Evolutionary conservation across 2,888 invertebrate species (phyloP), one percentile per base, ranked within the genome.

Genomic region (Tridacna crocea): DNA sequence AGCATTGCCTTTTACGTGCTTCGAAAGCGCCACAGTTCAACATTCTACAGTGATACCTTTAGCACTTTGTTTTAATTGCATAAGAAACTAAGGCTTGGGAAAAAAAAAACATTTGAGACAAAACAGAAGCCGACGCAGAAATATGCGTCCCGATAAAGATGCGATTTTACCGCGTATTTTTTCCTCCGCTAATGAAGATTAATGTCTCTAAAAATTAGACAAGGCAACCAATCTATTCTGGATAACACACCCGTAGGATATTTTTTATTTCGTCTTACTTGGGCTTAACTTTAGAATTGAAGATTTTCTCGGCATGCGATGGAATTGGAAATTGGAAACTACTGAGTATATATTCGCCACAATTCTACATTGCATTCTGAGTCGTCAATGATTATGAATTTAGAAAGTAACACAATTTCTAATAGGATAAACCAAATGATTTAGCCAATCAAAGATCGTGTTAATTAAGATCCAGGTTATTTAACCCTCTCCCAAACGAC

Each of bases 151-250:
- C 61, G 61, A 61, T 61, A 61, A 55, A 24, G 22, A n/a, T 61
- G 68, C 68, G 47, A 68, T 68, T 22, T 36, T 19, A 0, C 17
- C 11, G 24, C 46, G 26, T 46, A 19, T 46, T 46, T 68, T 68
- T 36, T 36, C 27, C 68, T 19, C 36, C 36, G 15, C 36, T 72
- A 77, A 77, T 77, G 77, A 77, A 77, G 77, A 77, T 72, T 48
- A 72, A 77, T 77, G 72, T 61, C 13, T 11, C 48, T 19, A 11
- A 19, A 46, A 47, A 55, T 55, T 55, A 19, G 55, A 19, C 15
- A 55, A 55, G 17, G 55, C 55, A 15, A 10, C 15, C 17, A 55
- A 55, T 36, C 36, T 36, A 4, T 36, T 36, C 36, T 36, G 36
- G 36, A n/a, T 36, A 36, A 36, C 2, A 36, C 36, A 36, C 36